Base-by-base conservation (phyloP, 2,113 vertebrate species). In the Hemiscyllium ocellatum region DNA sequence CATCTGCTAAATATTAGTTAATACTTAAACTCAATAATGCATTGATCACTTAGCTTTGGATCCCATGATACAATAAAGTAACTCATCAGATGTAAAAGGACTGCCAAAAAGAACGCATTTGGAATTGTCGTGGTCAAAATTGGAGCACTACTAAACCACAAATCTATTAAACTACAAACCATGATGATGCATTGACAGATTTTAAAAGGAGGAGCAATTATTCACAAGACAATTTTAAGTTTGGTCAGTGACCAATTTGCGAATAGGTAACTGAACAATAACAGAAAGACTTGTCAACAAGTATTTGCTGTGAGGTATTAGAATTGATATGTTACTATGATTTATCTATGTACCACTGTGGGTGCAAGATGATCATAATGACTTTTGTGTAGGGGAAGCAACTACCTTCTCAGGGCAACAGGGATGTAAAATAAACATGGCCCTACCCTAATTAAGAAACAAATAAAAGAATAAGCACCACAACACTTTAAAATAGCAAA, bases 91-190 rank as follows among this genome's bases (percentile, higher is more conserved):
- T 56, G 65, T 65, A 91, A 65, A 66, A n/a, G 89, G 13, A 66
- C 17, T 17, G 42, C 89, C 56, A 61, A 66, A 33, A 33, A 26
- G 29, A 61, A 29, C 29, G 87, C 52, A 56, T 91, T 66, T 56
- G 26, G 56, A 89, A 89, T 50, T 26, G 86, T 4, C 56, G 86
- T 52, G 22, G 86, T 4, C 50, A 52, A 89, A 87, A 89, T 29
- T 56, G 26, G 47, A 89, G 86, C 47, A 91, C 24, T 90, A 90
- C 61, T 90, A 90, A 90, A 90, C 87, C 87, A 90, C 52, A 90
- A 61, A 90, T 90, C 87, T 61, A 90, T 90, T n/a, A 10, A 90
- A 61, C 87, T 17, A 33, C 52, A 61, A 29, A 7, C 12, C 56
- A 52, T 29, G 61, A 90, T 90, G 7, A 90, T 90, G 52, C 52